A percentile compares a stretch with the other conserved stretches of the same genome.
These are phyloP conservation scores for Channallabes apus DNA, from an alignment of 2,797 vertebrate species.

Conservation along the genomic window DNA sequence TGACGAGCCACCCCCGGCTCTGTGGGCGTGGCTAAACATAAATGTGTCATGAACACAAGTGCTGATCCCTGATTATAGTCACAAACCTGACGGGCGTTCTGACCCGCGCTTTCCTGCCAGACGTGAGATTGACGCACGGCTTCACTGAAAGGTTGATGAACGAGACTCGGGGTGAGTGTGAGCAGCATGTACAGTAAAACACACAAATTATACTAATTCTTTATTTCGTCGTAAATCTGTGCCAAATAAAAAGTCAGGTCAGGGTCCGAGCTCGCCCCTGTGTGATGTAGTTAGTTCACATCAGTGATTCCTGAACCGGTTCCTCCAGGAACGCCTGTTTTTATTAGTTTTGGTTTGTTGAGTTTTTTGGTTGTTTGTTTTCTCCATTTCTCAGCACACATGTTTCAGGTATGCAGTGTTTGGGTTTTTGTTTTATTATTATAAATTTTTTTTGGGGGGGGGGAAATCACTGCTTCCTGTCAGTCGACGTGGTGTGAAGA, in stretches of 20 bases:
- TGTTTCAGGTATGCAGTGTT: not conserved
- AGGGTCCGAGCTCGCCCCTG: not conserved
- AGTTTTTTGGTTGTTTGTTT: too few species aligned
- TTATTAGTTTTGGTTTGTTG: not conserved
- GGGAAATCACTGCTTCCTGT: not conserved
- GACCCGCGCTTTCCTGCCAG: not conserved
- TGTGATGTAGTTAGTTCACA: conserved; percentile 18
- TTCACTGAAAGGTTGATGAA: not conserved
- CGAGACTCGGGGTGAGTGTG: not conserved
- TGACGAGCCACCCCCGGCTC: too few species aligned
- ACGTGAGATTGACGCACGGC: not conserved
- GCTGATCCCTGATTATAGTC: too few species aligned
- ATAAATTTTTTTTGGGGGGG: accelerated
- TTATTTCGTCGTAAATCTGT: conserved; percentile 11
- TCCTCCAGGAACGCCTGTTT: not conserved
- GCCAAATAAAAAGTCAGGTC: conserved; percentile 38
- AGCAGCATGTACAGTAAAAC: not conserved
- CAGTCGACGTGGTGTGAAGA: conserved; percentile 22
- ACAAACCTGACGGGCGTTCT: not conserved
- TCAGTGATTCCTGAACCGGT: not conserved
- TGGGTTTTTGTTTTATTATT: too few species aligned
- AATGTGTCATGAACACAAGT: too few species aligned
- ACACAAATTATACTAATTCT: not conserved
- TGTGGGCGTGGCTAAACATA: conserved; percentile 32
- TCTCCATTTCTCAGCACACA: not conserved